A percentile compares a stretch with the other conserved stretches of the same genome.
phyloP scores from a whole-genome alignment of 2,888 invertebrate genomes.

The Hymenopus coronatus region DNA sequence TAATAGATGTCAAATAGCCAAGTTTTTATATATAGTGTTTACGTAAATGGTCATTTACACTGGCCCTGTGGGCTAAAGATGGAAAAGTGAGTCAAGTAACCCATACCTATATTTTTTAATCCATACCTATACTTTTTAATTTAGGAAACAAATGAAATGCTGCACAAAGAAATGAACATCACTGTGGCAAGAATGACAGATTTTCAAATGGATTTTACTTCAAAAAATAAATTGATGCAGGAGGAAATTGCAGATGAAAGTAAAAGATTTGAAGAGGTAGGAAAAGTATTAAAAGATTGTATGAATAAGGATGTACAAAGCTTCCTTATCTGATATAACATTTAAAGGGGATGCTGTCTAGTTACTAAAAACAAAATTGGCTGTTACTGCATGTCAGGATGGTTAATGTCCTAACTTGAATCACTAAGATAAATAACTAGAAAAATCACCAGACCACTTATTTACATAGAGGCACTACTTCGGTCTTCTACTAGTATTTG shows the following conservation, averaged over 20 bases:
- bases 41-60: neutral
- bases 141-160: neutral
- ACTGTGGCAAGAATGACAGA: neutral
- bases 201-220: neutral
- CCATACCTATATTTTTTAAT: too few species aligned
- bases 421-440: too few species aligned
- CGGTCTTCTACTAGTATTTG: too few species aligned
- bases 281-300: neutral
- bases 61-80: neutral
- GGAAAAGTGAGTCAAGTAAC: too few species aligned
- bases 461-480: too few species aligned
- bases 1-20: neutral
- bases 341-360: too few species aligned
- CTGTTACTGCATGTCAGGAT: too few species aligned
- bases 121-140: neutral
- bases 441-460: too few species aligned
- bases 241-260: neutral
- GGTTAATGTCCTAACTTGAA: too few species aligned
- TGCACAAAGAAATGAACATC: neutral
- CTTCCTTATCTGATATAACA: too few species aligned
- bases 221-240: neutral
- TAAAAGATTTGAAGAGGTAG: neutral
- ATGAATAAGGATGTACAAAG: too few species aligned
- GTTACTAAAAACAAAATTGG: too few species aligned
- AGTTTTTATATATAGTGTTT: neutral